Conservation (phyloP, 2,888 invertebrate species). For the Thymelicus acteon region DNA sequence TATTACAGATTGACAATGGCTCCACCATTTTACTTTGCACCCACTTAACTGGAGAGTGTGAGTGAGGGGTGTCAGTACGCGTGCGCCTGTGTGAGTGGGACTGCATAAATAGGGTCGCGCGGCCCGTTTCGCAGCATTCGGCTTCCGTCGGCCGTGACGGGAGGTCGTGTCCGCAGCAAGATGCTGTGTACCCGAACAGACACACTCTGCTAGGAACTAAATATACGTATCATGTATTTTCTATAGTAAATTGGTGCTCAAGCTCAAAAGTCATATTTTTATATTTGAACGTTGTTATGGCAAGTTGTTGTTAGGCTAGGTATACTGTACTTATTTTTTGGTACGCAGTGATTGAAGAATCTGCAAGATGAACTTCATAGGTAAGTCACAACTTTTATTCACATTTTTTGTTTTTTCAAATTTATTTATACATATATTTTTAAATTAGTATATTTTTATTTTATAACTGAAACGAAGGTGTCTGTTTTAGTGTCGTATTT, state of each 20-base stretch:
- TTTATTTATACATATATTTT: neutral
- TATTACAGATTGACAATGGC: slow-evolving; percentile 77
- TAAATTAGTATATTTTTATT: neutral
- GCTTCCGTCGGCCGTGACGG: slow-evolving; percentile 63
- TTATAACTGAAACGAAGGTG: neutral
- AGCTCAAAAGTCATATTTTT: slow-evolving; percentile 70
- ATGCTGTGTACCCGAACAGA: slow-evolving; percentile 68
- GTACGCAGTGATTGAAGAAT: slow-evolving; percentile 56
- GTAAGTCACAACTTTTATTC: slow-evolving; percentile 57
- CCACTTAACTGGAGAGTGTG: slow-evolving; percentile 62
- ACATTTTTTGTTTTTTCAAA: neutral
- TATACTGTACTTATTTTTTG: slow-evolving; percentile 47
- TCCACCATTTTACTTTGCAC: slow-evolving; percentile 72
- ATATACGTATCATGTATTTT: slow-evolving; percentile 81
- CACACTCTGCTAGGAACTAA: slow-evolving; percentile 60
- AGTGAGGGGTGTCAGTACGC: slow-evolving; percentile 44
- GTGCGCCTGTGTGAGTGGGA: slow-evolving; percentile 49
- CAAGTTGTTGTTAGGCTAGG: slow-evolving; percentile 63
- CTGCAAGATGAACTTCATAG: slow-evolving; percentile 77
- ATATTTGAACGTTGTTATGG: slow-evolving; percentile 72
- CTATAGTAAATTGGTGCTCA: slow-evolving; percentile 79
- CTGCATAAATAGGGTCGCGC: slow-evolving; percentile 61
- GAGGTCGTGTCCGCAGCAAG: slow-evolving; percentile 56
- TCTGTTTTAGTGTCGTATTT: neutral
- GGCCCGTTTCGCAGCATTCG: slow-evolving; percentile 61